Base-by-base conservation (phyloP, 2,113 vertebrate genomes). In the Haliaeetus leucogaster region DNA sequence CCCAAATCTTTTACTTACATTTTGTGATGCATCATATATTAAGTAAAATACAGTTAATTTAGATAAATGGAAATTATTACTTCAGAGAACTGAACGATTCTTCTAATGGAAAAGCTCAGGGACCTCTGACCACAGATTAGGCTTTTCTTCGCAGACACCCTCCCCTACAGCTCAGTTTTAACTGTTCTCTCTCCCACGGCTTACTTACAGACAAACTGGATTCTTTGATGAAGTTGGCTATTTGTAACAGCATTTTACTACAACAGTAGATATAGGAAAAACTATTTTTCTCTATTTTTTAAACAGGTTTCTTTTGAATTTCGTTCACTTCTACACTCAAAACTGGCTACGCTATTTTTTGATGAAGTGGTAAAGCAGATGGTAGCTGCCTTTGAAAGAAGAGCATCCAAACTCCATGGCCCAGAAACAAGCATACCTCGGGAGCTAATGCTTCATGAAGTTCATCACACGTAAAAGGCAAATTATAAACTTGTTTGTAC, bases 301-400 rank as follows among this genome's bases (percentile, higher is more conserved):
- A 40, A 62, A 86, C 98, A 99, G 99, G 98, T 99, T 97, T 99
- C 99, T 79, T 99, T 99, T 40, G 99, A 99, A 98, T 99, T 99
- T 87, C 99, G 99, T 52, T 99, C 99, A 19, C 98, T 99, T 89
- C 97, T 99, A 34, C 99, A 99, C 97, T 99, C 99, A 47, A 99
- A 99, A 88, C 98, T 99, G 3, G 98, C 99, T 36, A 98, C 99
- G 0, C 86, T 99, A 16, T 99, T 99, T 98, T 99, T 99, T 9
- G 99, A 99, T 40, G 99, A 99, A 98, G 99, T 99, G 68, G 99
- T 99, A 68, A 99, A 99, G 97, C 99, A 99, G 97, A 99, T 99
- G 99, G 99, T 99, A 6, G 98, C 98, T 7, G 99, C 99, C 19
- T 99, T 99, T 86, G 99, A 99, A 97, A 98, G 98, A 59, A 98